These are phyloP conservation scores for Griposia aprilina DNA, from an alignment of 2,888 invertebrate species.

Conservation along the genomic window DNA sequence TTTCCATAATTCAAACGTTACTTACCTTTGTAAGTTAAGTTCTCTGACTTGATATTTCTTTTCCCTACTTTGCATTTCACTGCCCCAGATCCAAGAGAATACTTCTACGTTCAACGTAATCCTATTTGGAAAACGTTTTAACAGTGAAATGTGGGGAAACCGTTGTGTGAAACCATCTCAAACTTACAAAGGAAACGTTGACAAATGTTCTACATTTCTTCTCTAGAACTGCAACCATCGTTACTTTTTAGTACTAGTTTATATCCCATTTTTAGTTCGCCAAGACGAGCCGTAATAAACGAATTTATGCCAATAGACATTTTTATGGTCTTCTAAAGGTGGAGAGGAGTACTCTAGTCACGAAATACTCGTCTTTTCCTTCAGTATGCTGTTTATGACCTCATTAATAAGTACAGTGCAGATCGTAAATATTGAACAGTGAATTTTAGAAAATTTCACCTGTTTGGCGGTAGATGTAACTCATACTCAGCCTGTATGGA, in stretches of 20 bases:
- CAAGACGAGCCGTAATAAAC: slow-evolving; percentile 40
- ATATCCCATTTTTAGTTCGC: slow-evolving; percentile 21
- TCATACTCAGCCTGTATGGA: background rate
- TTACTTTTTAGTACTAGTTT: slow-evolving; percentile 23
- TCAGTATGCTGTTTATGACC: slow-evolving; percentile 42
- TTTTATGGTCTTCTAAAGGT: slow-evolving; percentile 47
- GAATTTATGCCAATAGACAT: slow-evolving; percentile 56
- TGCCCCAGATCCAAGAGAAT: slow-evolving; percentile 59
- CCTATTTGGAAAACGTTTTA: slow-evolving; percentile 57
- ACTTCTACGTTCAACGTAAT: slow-evolving; percentile 54
- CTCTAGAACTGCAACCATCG: slow-evolving; percentile 19
- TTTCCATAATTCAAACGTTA: slow-evolving; percentile 42
- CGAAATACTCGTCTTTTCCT: slow-evolving; percentile 29
- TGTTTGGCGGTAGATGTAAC: background rate
- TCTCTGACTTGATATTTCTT: slow-evolving; percentile 39
- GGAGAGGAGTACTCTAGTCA: slow-evolving; percentile 24
- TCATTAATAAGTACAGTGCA: slow-evolving; percentile 47
- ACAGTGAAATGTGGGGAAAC: slow-evolving; percentile 34
- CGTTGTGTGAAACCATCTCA: slow-evolving; percentile 36
- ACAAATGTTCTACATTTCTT: slow-evolving; percentile 6
- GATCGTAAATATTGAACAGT: background rate
- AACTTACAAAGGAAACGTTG: slow-evolving; percentile 13
- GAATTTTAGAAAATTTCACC: background rate
- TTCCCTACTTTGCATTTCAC: slow-evolving; percentile 47
- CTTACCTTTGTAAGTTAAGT: slow-evolving; percentile 39